Percentiles rank a stretch among this genome's conserved stretches.
These are phyloP conservation scores for Myiotriccus ornatus DNA, from an alignment of 2,797 vertebrate species.

Conservation along the genomic window DNA sequence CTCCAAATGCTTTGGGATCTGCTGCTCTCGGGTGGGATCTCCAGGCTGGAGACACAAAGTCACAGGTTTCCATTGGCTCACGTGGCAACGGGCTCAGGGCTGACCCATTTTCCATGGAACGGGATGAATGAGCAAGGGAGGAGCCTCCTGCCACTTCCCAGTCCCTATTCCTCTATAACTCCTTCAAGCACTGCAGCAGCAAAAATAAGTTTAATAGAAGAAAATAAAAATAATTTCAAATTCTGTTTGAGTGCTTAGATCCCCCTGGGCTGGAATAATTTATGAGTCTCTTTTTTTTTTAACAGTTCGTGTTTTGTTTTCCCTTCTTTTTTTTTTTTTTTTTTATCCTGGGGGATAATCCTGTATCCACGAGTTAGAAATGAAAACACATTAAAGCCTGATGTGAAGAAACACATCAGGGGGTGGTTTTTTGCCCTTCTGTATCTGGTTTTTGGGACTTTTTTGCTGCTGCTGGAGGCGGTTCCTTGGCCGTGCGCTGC, in stretches of 20 bases:
- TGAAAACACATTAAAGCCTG: conserved; percentile 27
- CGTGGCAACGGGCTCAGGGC: rapidly evolving
- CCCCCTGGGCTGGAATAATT: conserved; percentile 33
- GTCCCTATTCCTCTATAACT: background rate
- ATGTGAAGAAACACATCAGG: conserved; percentile 21
- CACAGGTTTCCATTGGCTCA: background rate
- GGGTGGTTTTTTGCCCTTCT: background rate
- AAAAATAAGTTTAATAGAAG: conserved; percentile 10
- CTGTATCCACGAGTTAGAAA: background rate
- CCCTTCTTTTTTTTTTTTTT: background rate
- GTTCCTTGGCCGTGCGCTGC: background rate
- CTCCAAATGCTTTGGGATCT: background rate
- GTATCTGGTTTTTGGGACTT: background rate
- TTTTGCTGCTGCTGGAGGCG: rapidly evolving
- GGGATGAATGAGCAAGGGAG: background rate
- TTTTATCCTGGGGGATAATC: conserved; percentile 18
- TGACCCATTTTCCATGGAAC: rapidly evolving
- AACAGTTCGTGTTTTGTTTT: conserved; percentile 24
- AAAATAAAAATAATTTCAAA: conserved; percentile 40
- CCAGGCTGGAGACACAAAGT: rapidly evolving
- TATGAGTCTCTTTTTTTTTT: conserved; percentile 52
- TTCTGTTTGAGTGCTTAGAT: conserved; percentile 33
- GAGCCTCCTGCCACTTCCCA: background rate
- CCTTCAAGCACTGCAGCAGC: background rate
- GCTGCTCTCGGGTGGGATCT: background rate